Evolutionary conservation across 64 coral and sea anemone genomes (phyloP).

Genomic region (Porites australiensis): DNA sequence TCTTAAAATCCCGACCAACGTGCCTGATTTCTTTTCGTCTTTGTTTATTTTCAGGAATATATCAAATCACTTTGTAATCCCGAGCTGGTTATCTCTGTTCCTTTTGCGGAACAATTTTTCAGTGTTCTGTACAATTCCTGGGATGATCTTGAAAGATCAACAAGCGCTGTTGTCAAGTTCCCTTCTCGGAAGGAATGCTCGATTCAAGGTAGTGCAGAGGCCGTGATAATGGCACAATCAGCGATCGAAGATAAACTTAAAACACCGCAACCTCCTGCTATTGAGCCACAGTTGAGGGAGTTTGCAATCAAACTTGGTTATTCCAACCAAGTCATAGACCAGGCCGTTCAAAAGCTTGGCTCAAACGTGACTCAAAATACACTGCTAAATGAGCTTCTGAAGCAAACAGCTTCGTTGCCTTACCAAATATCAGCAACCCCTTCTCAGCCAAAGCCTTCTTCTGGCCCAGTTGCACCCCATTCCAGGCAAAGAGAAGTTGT

Average conservation of each 20-base stretch:
- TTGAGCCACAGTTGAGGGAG: slow-evolving; percentile 83
- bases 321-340: slow-evolving; percentile 83
- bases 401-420: slow-evolving; percentile 71
- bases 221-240: slow-evolving; percentile 73
- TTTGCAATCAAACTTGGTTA: slow-evolving; percentile 98
- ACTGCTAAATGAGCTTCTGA: slow-evolving; percentile 91
- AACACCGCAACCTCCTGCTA: slow-evolving; percentile 19
- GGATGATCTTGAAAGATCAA: slow-evolving; percentile 73
- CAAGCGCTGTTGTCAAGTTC: slow-evolving; percentile 82
- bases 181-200: slow-evolving; percentile 36
- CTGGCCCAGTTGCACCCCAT: neutral
- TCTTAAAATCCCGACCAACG: neutral
- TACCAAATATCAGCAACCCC: slow-evolving; percentile 29
- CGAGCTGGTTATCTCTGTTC: slow-evolving; percentile 30
- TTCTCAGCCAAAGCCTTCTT: neutral
- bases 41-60: slow-evolving; percentile 74
- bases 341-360: slow-evolving; percentile 91
- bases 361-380: slow-evolving; percentile 86
- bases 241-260: slow-evolving; percentile 77
- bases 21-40: neutral
- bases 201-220: slow-evolving; percentile 73
- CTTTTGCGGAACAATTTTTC: slow-evolving; percentile 53
- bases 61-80: slow-evolving; percentile 86
- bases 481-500: slow-evolving; percentile 60
- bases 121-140: slow-evolving; percentile 23